These are phyloP conservation scores for Gisinianus flammeolus DNA, from an alignment of 2,888 invertebrate genomes.

Conservation along the genomic window DNA sequence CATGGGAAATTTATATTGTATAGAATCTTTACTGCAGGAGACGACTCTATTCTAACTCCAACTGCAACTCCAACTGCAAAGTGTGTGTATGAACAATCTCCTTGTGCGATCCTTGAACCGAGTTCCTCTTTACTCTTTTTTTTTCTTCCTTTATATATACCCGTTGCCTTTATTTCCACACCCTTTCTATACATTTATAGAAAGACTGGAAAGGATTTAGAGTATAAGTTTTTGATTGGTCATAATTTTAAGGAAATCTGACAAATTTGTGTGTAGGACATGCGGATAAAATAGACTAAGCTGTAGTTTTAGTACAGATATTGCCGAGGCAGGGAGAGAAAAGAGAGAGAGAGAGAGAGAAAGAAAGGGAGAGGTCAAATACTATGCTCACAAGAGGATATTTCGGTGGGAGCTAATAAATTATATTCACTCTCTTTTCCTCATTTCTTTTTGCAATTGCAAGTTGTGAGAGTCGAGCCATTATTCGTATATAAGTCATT, in stretches of 20 bases:
- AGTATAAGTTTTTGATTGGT: background rate
- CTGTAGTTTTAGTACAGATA: background rate
- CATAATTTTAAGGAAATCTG: background rate
- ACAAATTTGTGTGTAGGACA: background rate
- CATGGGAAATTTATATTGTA: background rate
- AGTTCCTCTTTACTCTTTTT: background rate
- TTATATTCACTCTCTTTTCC: slow-evolving; percentile 13
- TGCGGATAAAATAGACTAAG: background rate
- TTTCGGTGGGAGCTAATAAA: slow-evolving; percentile 1
- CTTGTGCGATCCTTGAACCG: too few relatives aligned
- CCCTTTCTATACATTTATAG: background rate
- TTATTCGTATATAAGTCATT: slow-evolving; percentile 4
- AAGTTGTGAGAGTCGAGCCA: slow-evolving; percentile 14
- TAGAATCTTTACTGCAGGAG: background rate
- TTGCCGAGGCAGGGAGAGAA: background rate
- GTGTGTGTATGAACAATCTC: too few relatives aligned
- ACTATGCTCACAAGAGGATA: background rate
- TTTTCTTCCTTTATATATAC: background rate
- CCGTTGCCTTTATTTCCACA: background rate
- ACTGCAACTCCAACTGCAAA: background rate
- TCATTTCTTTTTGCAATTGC: slow-evolving; percentile 8
- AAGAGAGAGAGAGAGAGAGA: background rate
- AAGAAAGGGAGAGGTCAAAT: background rate
- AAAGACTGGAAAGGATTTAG: background rate
- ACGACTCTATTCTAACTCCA: background rate